Percentiles rank a stretch among this genome's conserved stretches.
Conservation (phyloP, 1,140 invertebrate genomes). For the Yoshiicerus persimilis region DNA sequence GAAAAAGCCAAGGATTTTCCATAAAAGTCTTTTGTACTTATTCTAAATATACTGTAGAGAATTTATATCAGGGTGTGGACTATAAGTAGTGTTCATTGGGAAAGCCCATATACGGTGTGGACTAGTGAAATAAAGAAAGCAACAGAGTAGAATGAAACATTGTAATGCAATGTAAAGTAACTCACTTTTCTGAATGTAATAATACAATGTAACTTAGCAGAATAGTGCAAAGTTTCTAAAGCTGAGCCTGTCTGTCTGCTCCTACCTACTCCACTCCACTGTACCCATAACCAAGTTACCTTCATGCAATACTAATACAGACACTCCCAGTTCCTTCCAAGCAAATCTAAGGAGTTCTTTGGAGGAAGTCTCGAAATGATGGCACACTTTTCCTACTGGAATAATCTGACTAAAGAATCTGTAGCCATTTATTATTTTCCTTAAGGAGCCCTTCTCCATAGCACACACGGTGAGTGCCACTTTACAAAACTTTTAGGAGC, state of each 20-base stretch:
- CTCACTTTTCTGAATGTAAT: neutral
- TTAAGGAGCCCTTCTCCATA: neutral
- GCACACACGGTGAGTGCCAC: neutral
- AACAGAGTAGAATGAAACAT: neutral
- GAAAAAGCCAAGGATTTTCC: neutral
- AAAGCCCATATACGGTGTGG: neutral
- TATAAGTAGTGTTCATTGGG: too few species aligned
- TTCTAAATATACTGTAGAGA: neutral
- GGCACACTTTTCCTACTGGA: neutral
- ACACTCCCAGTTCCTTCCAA: too few species aligned
- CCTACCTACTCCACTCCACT: too few species aligned
- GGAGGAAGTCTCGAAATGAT: neutral
- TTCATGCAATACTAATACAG: too few species aligned
- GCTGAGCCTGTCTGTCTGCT: neutral
- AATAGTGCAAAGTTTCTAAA: neutral
- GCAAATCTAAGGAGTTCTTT: neutral
- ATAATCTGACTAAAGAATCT: neutral
- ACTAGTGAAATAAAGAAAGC: neutral
- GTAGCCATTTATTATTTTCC: conserved; percentile 1
- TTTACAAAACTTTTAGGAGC: neutral
- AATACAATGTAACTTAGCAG: neutral
- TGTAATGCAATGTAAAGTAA: neutral
- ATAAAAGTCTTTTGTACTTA: neutral
- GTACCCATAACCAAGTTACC: too few species aligned
- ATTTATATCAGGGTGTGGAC: too few species aligned